phyloP scores from a whole-genome alignment of 1,140 invertebrate species.

The Drosophila willistoni region DNA sequence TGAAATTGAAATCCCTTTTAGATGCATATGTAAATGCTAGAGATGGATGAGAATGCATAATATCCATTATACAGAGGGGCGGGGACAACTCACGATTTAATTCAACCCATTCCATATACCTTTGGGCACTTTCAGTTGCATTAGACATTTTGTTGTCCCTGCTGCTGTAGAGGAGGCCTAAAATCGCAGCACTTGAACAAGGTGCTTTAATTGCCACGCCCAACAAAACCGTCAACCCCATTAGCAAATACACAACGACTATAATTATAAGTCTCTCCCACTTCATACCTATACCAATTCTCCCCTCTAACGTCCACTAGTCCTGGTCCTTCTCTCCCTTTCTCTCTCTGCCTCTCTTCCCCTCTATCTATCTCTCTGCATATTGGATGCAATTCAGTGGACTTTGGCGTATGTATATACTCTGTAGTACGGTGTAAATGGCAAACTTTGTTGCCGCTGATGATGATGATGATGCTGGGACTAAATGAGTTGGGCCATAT shows the following conservation, averaged over 20 bases:
- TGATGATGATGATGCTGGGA: constrained; percentile 28
- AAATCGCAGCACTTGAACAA: constrained; percentile 53
- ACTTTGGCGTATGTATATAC: constrained; percentile 29
- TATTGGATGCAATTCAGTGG: constrained; percentile 25
- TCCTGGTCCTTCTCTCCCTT: background rate
- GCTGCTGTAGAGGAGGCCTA: constrained; percentile 2
- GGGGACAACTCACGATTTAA: background rate
- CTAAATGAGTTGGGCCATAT: constrained; percentile 67
- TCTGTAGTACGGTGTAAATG: constrained; percentile 40
- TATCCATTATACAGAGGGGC: background rate
- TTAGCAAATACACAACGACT: constrained; percentile 59
- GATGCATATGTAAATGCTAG: background rate
- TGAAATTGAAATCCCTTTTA: constrained; percentile 1
- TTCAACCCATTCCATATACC: constrained; percentile 1
- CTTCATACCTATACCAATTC: background rate
- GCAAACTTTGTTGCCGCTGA: constrained; percentile 49
- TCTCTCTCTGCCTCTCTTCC: background rate
- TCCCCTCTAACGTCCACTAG: background rate
- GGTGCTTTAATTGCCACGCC: constrained; percentile 57
- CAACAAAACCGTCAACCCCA: constrained; percentile 45
- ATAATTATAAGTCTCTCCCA: constrained; percentile 47
- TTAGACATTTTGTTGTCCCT: constrained; percentile 25
- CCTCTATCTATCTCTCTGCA: background rate
- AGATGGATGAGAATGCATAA: too few species aligned
- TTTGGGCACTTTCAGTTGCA: constrained; percentile 29